phyloP scores from a whole-genome alignment of 23 tunicate genomes.

The Styela plicata region DNA sequence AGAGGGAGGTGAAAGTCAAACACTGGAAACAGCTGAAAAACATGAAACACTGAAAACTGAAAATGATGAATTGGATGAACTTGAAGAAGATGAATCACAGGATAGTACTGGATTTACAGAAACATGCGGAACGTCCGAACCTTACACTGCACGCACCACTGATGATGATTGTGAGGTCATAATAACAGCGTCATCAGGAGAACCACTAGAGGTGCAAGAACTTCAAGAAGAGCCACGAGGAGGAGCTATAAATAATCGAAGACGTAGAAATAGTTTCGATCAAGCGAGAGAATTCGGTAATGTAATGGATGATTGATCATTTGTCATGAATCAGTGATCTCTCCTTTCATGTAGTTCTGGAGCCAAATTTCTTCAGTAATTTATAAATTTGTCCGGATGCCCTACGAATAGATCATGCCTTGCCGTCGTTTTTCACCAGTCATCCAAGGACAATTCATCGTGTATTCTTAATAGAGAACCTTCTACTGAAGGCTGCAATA shows the following conservation, averaged over 20 bases:
- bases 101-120: not conserved
- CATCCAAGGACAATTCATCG: too few species aligned
- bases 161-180: not conserved
- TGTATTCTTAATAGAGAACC: too few species aligned
- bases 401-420: too few species aligned
- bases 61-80: not conserved
- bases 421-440: too few species aligned
- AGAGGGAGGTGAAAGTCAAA: too few species aligned
- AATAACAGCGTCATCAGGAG: conserved; percentile 2
- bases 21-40: not conserved
- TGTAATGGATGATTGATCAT: conserved; percentile 37
- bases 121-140: not conserved
- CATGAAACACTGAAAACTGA: not conserved
- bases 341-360: too few species aligned
- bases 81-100: not conserved
- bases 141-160: too few species aligned
- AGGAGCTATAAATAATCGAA: not conserved
- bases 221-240: conserved; percentile 46
- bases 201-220: conserved; percentile 39
- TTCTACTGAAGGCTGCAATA: too few species aligned
- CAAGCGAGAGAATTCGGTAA: conserved; percentile 73
- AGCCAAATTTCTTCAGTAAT: too few species aligned
- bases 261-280: conserved; percentile 63
- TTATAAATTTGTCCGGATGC: too few species aligned
- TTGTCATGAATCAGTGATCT: not conserved